Base-by-base conservation (phyloP, 2,113 vertebrate species). In the Neopipo cinnamomea region DNA sequence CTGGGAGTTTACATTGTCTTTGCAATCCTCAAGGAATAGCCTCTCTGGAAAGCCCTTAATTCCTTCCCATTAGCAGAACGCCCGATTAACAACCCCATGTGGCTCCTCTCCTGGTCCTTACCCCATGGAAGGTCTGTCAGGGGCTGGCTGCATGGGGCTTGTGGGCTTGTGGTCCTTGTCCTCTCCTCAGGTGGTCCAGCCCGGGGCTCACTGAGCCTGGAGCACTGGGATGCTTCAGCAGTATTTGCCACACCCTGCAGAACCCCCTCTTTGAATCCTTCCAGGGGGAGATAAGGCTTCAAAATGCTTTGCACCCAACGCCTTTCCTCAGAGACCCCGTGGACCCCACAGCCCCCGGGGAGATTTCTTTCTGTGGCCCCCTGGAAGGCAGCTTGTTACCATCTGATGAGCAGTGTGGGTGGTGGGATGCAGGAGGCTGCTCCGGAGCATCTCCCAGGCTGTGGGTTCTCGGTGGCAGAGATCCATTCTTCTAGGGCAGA, bases 91-190 rank as follows among this genome's bases (percentile, higher is more conserved):
- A 50, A 2, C 6, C 21, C 56, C 18, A 63, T 0, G 3, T 59
- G 71, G 19, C 35, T 78, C 16, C 52, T 81, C 13, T 70, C 33
- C 47, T 81, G 72, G 21, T 88, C 25, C 39, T 49, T 58, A 77
- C n/a, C 35, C 46, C 2, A 0, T 4, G 9, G 63, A 31, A 73
- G 30, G 4, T 62, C 67, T 4, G 2, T 56, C 50, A 46, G 25
- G 30, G 25, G 11, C 67, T 70, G 73, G 16, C 55, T 61, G 27
- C 1, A 0, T 11, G 44, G 30, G 21, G 19, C 0, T 0, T 3
- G 0, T 27, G 55, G 27, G 20, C 8, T 70, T 23, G 24, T 20
- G 25, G 6, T 70, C 68, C 27, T 0, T 80, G 19, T n/a, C 49
- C 18, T 59, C 37, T 58, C n/a, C 68, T 42, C 58, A 58, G 27